Percentiles rank a stretch among this genome's conserved stretches.
Conservation (phyloP, 2,888 invertebrate species). For the Drosophila heteroneura region DNA sequence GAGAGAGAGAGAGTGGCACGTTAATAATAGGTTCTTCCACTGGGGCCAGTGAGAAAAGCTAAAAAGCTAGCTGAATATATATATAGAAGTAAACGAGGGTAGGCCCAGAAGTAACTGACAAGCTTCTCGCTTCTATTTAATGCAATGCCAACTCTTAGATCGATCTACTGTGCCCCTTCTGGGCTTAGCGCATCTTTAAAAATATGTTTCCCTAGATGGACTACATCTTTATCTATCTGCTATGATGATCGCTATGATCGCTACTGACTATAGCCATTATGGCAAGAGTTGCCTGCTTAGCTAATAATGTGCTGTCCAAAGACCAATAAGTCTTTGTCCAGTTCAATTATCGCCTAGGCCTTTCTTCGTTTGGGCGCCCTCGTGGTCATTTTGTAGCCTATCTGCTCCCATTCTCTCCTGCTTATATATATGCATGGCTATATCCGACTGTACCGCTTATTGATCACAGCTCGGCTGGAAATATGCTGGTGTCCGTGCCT, state of each 20-base stretch:
- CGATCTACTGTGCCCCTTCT: neutral
- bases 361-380: neutral
- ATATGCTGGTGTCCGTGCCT: too few species aligned
- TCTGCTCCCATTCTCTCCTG: neutral
- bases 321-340: neutral
- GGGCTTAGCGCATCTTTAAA: neutral
- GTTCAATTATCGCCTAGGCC: neutral
- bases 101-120: neutral
- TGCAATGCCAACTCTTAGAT: too few species aligned
- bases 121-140: neutral
- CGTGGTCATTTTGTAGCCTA: neutral
- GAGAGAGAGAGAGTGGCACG: constrained; percentile 1
- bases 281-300: too few species aligned
- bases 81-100: neutral
- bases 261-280: neutral
- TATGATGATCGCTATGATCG: neutral
- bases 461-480: too few species aligned
- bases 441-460: too few species aligned
- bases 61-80: constrained; percentile 1
- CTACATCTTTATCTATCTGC: neutral
- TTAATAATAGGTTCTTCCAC: constrained; percentile 14
- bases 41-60: neutral
- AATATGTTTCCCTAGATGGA: neutral
- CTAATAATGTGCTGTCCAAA: neutral
- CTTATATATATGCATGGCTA: neutral